Base-by-base conservation (phyloP, 2,888 invertebrate genomes). In the Lucinisca nassula region DNA sequence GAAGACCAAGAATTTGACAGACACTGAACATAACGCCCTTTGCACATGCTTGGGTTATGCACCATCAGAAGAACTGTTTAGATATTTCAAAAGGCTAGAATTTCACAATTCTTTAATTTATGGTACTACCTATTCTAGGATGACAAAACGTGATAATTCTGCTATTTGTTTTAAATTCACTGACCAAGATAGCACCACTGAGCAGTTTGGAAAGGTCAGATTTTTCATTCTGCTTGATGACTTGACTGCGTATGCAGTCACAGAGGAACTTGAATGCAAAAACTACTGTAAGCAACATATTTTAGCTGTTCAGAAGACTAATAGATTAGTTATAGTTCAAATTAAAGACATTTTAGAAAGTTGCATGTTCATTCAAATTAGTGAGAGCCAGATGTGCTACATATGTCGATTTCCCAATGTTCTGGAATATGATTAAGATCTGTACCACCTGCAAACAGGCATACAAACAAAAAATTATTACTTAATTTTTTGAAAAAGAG, bases 101-200 rank as follows among this genome's bases (percentile, higher is more conserved):
- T 67, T 76, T 8, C 67, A 88, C 32, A 72, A 58, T 10, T 21
- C 32, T 45, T 14, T 82, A 27, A 77, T 85, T 37, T 88, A 85
- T 85, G 80, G 80, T 0, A 78, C 10, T 49, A 17, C 38, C 17
- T 88, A 87, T 82, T 55, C 55, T 38, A 77, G 87, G 45, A 89
- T 89, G 89, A 32, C 58, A 32, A 87, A 87, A 79, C 70, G 86
- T 70, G 79, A 89, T 51, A 84, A 86, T 38, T 86, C 89, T 24
- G 24, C 74, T 14, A 21, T 55, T 4, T 55, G 55, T 21, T 55
- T 17, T 55, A 8, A 55, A n/a, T 17, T 4, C 12, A 21, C 10
- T 17, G n/a, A 17, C 12, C 10, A 21, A 55, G 4, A 21, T 55
- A 6, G 55, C 4, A 55, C 55, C 12, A 17, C 12, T 55, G 10